Base-by-base conservation (phyloP, 2,797 vertebrate genomes). In the Bradypodion pumilum region DNA sequence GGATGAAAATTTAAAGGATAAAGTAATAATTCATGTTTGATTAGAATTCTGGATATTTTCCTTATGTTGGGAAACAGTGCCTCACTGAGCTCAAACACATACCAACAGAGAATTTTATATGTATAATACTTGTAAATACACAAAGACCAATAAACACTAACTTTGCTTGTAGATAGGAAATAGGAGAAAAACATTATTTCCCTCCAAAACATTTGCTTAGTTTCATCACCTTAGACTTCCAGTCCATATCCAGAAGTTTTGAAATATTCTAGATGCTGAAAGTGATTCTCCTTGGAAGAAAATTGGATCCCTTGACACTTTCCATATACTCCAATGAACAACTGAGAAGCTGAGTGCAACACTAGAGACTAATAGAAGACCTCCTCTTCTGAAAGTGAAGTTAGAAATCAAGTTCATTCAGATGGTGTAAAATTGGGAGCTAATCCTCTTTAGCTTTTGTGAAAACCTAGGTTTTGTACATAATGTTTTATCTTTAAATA, bases 341-440 rank as follows among this genome's bases (percentile, higher is more conserved):
- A 56, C 74, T 46, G 40, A 85, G 23, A 65, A 27, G 63, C 12
- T 75, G 60, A 68, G 46, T 42, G 15, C 62, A 75, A 7, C 16
- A 52, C 60, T 63, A 59, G n/a, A 72, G 83, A 66, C 73, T 40
- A 74, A 32, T 65, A 46, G 25, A 19, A 80, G 44, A 35, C 23
- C 37, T 59, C 62, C 46, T 66, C 27, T 59, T 66, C 74, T 27
- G 44, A 46, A 65, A 44, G 46, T 25, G 46, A 85, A 74, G 85
- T 85, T 80, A 80, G 70, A 80, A 84, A 80, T 68, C 60, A 56
- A 75, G 59, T 21, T 83, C 35, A 75, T 75, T 74, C 49, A 74
- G 74, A 66, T 66, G 69, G 56, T 56, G 46, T 44, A 80, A 85
- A 68, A 68, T 27, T 44, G 70, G 70, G 46, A 42, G 29, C 12